Evolutionary conservation across 92 coral and sea anemone genomes (phyloP), one percentile per base, ranked within the genome.

Genomic region (Palythoa caribaeorum): DNA sequence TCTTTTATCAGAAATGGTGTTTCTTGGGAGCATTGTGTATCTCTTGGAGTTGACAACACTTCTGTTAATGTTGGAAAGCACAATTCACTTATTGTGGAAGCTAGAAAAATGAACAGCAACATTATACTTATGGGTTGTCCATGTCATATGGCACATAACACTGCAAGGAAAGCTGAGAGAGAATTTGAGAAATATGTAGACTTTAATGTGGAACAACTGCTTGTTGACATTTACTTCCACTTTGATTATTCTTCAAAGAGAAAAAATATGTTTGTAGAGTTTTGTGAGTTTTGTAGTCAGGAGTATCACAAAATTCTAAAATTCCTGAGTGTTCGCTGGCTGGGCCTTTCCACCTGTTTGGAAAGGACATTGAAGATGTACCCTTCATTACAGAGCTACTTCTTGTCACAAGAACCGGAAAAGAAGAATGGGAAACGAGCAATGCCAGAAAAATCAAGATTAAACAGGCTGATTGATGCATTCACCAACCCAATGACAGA

Each of bases 31-130:
- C 84, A 89, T 54, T 89, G 89, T 76, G 89, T 89, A 17, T 80
- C 89, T 11, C 51, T 89, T 66, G 89, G 85, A 28, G 92, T 76
- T 54, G 89, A 89, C 76, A 89, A 89, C 65, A 75, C 92, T 15
- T 83, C 83, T 17, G 89, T 89, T 74, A 89, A 89, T 17, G 19
- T 89, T 59, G 92, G 89, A 20, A 74, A 75, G 55, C 51, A 89
- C 71, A 84, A 89, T 57, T 89, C 92, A 0, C 55, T 90, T 73
- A 85, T 14, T 66, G 72, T 88, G 35, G 53, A 75, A 57, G 92
- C 73, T 52, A 39, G 3, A 52, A 78, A 13, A 35, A 37, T 83
- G 47, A 89, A 84, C 39, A 14, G 6, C 47, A 50, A 71, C 35
- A 9, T 62, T 73, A 81, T 77, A 59, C 57, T 71, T 38, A 38